Evolutionary conservation across 2,797 vertebrate species (phyloP).

Genomic region (Cirrhinus mrigala): DNA sequence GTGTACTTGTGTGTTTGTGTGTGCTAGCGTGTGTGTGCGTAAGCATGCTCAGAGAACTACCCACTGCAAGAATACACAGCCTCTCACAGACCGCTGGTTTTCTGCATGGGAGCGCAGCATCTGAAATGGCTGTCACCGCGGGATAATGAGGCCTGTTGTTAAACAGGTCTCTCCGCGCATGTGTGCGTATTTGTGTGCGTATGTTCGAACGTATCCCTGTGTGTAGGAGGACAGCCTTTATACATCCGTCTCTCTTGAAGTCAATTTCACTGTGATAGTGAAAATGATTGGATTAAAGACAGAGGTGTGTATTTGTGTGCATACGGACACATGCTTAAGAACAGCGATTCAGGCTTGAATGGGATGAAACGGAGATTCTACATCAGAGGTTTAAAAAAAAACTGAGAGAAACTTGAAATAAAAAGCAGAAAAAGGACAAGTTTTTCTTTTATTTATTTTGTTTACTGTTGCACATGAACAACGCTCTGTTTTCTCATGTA

Average conservation of each 20-base stretch:
- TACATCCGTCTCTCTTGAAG: constrained; percentile 42
- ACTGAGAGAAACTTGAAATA: constrained; percentile 5
- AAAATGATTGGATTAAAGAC: constrained; percentile 37
- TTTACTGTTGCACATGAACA: background rate
- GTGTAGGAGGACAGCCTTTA: constrained; percentile 43
- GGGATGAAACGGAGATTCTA: background rate
- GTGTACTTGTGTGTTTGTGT: constrained; percentile 47
- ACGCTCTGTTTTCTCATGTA: background rate
- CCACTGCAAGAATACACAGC: constrained; percentile 56
- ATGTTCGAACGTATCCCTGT: background rate
- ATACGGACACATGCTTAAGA: background rate
- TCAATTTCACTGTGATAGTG: constrained; percentile 36
- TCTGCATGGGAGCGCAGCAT: constrained; percentile 43
- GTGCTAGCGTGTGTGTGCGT: constrained; percentile 37
- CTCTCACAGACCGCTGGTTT: constrained; percentile 58
- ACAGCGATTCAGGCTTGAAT: constrained; percentile 23
- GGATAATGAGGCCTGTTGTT: constrained; percentile 59
- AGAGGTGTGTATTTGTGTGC: constrained; percentile 19
- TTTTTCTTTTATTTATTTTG: background rate
- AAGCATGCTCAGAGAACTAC: constrained; percentile 44
- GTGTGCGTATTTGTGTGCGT: constrained; percentile 47
- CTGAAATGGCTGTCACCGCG: constrained; percentile 57
- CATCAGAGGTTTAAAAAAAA: constrained; percentile 23
- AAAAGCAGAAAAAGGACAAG: background rate
- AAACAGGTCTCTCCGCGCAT: constrained; percentile 46